Percentiles rank a stretch among this genome's conserved stretches.
Conservation (phyloP, 1,140 invertebrate genomes). For the Diabrotica virgifera region DNA sequence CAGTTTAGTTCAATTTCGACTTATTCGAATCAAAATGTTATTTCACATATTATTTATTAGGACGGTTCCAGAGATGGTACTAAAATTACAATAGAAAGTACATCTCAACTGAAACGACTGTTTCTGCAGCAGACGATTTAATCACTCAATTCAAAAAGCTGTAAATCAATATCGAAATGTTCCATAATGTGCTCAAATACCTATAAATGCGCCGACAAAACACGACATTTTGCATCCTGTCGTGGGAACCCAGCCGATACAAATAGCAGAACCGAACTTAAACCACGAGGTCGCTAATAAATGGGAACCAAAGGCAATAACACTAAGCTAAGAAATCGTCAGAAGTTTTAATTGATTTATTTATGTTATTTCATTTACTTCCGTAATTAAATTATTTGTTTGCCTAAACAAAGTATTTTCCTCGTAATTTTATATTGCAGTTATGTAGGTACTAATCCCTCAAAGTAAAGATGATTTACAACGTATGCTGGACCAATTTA, state of each 20-base stretch:
- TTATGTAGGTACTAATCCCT: too few relatives aligned
- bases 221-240: slow-evolving; percentile 15
- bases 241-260: background rate
- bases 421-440: too few relatives aligned
- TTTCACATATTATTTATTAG: background rate
- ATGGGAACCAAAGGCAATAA: too few relatives aligned
- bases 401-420: too few relatives aligned
- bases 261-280: background rate
- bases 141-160: slow-evolving; percentile 12
- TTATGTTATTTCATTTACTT: too few relatives aligned
- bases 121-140: slow-evolving; percentile 5
- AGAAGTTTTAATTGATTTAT: too few relatives aligned
- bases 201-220: slow-evolving; percentile 18
- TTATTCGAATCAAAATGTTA: background rate
- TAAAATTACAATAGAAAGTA: background rate
- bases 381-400: too few relatives aligned
- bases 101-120: background rate
- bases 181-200: slow-evolving; percentile 21
- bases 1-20: background rate
- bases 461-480: too few relatives aligned
- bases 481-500: too few relatives aligned
- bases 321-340: too few relatives aligned
- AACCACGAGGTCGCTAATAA: too few relatives aligned
- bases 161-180: slow-evolving; percentile 13
- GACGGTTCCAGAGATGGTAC: background rate